Evolutionary conservation across 2,888 invertebrate genomes (phyloP), one percentile per base, ranked within the genome.

Genomic region (Hedychridium roseum): DNA sequence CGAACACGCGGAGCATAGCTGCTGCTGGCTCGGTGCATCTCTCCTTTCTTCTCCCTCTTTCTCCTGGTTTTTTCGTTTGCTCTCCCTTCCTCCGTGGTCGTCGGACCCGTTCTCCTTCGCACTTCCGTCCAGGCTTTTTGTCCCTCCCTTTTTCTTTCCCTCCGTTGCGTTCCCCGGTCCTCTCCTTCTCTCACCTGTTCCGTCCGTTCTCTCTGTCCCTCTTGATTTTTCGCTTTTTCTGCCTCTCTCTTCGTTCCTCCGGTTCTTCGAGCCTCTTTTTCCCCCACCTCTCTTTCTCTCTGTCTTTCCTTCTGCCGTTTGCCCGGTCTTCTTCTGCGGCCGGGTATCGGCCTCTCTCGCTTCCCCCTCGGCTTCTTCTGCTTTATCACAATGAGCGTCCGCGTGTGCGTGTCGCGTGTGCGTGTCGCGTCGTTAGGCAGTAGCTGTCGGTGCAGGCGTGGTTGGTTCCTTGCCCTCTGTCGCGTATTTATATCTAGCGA

Each of bases 401-500:
- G 53, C 61, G 57, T 55, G 57, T 61, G 57, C 64, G 66, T 64
- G 61, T 53, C 52, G n/a, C n/a, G n/a, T n/a, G n/a, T n/a, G n/a
- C n/a, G n/a, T n/a, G n/a, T n/a, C 61, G 64, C 66, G 60, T 60
- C 64, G 64, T 61, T 65, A 67, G 67, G 67, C 68, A 63, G 66
- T 68, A 66, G 66, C 64, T 62, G 68, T 60, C 59, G 65, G 57
- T 67, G 61, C 66, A 66, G 66, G 64, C 64, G 64, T 64, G 64
- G 64, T 64, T 70, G 72, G 72, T 72, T 71, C 72, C 71, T 72
- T 72, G 72, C 72, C 72, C 72, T 72, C 72, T 71, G 69, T 70
- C 68, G 72, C 72, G 71, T 72, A 72, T 72, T 72, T 72, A 72
- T 72, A 72, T 72, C 72, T 69, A 70, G 64, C 65, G 64, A 64